A percentile compares a stretch with the other conserved stretches of the same genome.
These are phyloP conservation scores for Chironomus riparius DNA, from an alignment of 2,888 invertebrate species.

Conservation along the genomic window DNA sequence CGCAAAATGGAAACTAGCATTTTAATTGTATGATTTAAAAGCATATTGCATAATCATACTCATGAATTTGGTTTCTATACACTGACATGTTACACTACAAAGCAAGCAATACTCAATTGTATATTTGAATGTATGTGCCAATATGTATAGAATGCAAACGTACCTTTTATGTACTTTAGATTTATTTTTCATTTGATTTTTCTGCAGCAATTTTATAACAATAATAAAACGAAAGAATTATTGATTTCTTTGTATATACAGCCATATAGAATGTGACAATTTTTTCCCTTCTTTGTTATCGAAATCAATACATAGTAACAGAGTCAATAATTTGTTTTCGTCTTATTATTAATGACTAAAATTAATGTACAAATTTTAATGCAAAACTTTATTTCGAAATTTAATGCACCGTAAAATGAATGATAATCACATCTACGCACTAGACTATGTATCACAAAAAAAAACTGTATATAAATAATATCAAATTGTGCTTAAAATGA, in stretches of 20 bases:
- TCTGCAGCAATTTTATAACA: not conserved
- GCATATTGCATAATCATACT: too few species aligned
- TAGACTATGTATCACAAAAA: not conserved
- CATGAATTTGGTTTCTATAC: too few species aligned
- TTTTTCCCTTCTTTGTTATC: too few species aligned
- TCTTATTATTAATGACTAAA: not conserved
- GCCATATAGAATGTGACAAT: not conserved
- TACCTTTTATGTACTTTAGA: not conserved
- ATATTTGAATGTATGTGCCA: too few species aligned
- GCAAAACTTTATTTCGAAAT: slow-evolving; percentile 25
- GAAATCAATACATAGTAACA: not conserved
- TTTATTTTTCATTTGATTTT: not conserved
- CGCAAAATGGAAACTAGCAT: too few species aligned
- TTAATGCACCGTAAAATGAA: slow-evolving; percentile 10
- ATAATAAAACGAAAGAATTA: not conserved
- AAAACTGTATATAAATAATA: not conserved
- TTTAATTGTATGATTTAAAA: too few species aligned
- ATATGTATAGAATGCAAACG: too few species aligned
- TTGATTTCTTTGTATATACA: not conserved
- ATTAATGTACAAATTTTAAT: slow-evolving; percentile 21
- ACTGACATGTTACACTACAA: too few species aligned
- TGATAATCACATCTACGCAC: not conserved
- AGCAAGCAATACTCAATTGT: too few species aligned
- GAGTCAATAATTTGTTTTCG: not conserved
- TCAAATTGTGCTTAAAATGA: too few species aligned